Evolutionary conservation across 2,113 vertebrate genomes (phyloP).

Genomic region (Ibidorhyncha struthersii): DNA sequence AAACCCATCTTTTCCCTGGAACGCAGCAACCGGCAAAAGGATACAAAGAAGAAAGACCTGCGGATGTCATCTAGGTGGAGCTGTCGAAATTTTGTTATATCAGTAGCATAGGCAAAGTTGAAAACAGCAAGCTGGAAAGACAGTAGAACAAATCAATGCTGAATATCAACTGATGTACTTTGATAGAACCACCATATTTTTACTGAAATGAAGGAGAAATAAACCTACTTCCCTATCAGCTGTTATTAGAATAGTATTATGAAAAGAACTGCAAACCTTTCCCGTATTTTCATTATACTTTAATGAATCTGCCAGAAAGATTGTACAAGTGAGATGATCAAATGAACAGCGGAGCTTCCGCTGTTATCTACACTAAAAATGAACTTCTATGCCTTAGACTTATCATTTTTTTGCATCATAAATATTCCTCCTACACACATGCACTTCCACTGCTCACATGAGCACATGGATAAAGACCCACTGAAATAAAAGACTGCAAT

Average conservation of each 20-base stretch:
- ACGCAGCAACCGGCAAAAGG: slow-evolving; percentile 66
- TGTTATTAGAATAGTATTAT: neutral
- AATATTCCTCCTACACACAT: slow-evolving; percentile 16
- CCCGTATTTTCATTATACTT: slow-evolving; percentile 31
- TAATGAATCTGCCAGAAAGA: slow-evolving; percentile 45
- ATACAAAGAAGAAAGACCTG: slow-evolving; percentile 96
- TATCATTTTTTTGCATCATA: neutral
- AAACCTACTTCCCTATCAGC: neutral
- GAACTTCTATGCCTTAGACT: neutral
- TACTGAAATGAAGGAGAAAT: slow-evolving; percentile 6
- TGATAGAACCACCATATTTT: neutral
- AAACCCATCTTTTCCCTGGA: neutral
- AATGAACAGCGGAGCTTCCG: neutral
- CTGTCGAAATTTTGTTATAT: slow-evolving; percentile 85
- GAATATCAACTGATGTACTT: neutral
- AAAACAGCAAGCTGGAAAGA: slow-evolving; percentile 81
- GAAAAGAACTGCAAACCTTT: neutral
- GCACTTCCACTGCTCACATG: neutral
- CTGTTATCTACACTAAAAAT: slow-evolving; percentile 11
- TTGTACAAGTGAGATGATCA: slow-evolving; percentile 9
- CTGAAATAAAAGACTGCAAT: slow-evolving; percentile 5
- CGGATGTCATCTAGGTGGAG: slow-evolving; percentile 88
- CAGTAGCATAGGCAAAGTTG: slow-evolving; percentile 82
- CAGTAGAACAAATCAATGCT: slow-evolving; percentile 11
- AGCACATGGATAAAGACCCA: neutral